Conservation (phyloP, 1,140 invertebrate species). For the Saccostrea cuccullata region DNA sequence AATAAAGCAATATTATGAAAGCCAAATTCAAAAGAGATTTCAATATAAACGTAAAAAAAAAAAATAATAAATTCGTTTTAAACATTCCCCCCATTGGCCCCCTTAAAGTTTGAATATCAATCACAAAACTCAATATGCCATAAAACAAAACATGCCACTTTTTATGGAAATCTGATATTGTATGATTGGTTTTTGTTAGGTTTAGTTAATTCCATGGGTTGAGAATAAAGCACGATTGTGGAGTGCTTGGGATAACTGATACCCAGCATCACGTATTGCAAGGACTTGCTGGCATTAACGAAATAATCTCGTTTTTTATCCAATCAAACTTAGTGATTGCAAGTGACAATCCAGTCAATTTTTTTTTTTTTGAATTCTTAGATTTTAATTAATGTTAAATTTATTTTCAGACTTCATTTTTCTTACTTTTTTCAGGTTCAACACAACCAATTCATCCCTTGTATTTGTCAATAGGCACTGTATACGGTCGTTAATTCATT, state of each 20-base stretch:
- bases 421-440: background rate
- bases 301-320: background rate
- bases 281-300: background rate
- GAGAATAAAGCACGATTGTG: constrained; percentile 12
- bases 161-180: constrained; percentile 25
- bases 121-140: constrained; percentile 34
- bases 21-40: background rate
- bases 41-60: background rate
- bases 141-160: constrained; percentile 25
- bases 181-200: constrained; percentile 1
- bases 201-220: background rate
- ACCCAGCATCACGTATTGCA: background rate
- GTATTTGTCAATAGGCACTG: background rate
- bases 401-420: background rate
- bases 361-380: background rate
- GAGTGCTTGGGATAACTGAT: background rate
- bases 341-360: background rate
- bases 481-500: background rate
- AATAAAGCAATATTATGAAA: background rate
- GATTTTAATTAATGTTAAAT: background rate
- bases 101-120: constrained; percentile 1
- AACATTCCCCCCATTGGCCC: background rate
- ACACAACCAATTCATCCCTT: background rate
- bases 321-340: background rate
- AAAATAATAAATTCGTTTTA: background rate